Evolutionary conservation across 2,888 invertebrate genomes (phyloP), one percentile per base, ranked within the genome.

Genomic region (Nomada flava): DNA sequence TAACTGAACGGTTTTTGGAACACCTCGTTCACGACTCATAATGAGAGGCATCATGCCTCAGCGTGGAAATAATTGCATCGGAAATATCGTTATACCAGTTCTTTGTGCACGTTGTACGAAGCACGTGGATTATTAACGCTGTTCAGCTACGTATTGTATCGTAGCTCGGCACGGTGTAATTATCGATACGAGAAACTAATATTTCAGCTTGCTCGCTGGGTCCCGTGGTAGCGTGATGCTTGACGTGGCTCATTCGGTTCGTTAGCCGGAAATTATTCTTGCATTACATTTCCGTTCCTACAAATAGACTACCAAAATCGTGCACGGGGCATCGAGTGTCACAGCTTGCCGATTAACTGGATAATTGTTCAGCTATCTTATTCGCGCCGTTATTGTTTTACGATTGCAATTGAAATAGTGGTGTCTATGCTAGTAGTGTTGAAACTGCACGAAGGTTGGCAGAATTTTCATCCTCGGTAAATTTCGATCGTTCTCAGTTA

Each of bases 1-100:
- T 67, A 79, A 79, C 67, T 60, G 55, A 15, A 63, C 55, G 67
- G 15, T 73, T 80, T 79, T 73, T 63, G 36, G 50, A 60, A 29
- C 55, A 59, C n/a, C 9, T 69, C n/a, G 68, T 9, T 53, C 20
- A 50, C 67, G 18, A 29, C 10, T 11, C 42, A 44, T 79, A 79
- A 79, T 67, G 67, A 72, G 79, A 23, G 36, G 20, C 29, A 13
- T 59, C 42, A 67, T 65, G 50, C 26, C 26, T n/a, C 26, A 15
- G 26, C 47, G 20, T 18, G 55, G 62, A 65, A 73, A 63, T 79
- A 79, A 80, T 79, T 80, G 67, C 42, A 47, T 42, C 29, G 65
- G 20, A 50, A 55, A 67, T 79, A 65, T 55, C 62, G 55, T 73
- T 63, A 68, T 29, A 20, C 2, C 50, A 13, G 44, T 73, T 80